Evolutionary conservation across 2,797 vertebrate species (phyloP).

Genomic region (Alauda arvensis): DNA sequence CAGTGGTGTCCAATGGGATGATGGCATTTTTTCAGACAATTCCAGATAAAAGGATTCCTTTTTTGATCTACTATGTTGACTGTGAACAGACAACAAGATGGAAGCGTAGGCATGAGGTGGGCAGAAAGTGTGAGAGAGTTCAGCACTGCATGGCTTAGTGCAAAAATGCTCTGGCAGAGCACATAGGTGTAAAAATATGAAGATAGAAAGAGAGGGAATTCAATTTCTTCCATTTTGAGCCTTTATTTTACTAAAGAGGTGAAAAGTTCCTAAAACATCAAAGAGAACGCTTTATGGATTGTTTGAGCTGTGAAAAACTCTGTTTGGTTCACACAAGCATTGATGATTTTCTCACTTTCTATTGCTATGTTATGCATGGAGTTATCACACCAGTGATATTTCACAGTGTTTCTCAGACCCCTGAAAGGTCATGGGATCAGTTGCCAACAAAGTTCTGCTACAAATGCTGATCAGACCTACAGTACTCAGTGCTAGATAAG

Average conservation of each 20-base stretch:
- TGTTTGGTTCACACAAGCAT: constrained; percentile 34
- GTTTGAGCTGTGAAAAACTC: constrained; percentile 56
- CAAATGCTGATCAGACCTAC: background rate
- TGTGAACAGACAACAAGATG: constrained; percentile 31
- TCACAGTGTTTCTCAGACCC: constrained; percentile 5
- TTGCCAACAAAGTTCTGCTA: constrained; percentile 2
- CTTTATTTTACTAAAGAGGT: constrained; percentile 33
- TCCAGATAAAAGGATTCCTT: background rate
- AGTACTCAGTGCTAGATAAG: background rate
- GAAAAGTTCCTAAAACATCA: constrained; percentile 36
- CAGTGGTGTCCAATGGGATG: background rate
- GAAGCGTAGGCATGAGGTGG: background rate
- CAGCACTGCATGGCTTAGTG: background rate
- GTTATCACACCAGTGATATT: constrained; percentile 28
- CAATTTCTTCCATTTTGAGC: constrained; percentile 29
- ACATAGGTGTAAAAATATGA: constrained; percentile 35
- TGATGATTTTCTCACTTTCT: constrained; percentile 51
- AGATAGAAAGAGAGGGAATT: constrained; percentile 7
- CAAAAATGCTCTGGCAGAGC: constrained; percentile 44
- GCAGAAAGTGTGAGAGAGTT: constrained; percentile 28
- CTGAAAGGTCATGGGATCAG: constrained; percentile 12
- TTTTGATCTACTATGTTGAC: background rate
- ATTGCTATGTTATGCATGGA: constrained; percentile 15
- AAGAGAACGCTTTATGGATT: constrained; percentile 36
- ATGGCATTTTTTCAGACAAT: background rate